Evolutionary conservation across 1,140 invertebrate species (phyloP), one percentile per base, ranked within the genome.

Genomic region (Centruroides sculpturatus): DNA sequence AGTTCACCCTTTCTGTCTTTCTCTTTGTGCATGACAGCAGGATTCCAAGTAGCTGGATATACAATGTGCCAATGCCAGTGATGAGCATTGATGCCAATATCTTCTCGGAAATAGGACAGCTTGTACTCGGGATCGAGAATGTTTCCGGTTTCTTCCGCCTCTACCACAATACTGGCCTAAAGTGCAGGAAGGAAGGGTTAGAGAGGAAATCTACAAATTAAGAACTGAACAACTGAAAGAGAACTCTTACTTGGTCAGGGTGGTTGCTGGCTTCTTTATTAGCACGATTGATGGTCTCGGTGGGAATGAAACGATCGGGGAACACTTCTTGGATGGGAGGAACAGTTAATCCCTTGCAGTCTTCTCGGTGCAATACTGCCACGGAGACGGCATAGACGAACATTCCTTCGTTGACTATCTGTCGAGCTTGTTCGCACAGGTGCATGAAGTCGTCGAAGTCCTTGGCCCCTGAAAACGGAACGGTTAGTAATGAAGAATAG

Each of bases 1-100:
- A 86, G 75, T 72, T 86, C 84, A n/a, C 84, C 84, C 36, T 83
- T 78, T 49, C 84, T 76, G 69, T 85, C 80, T 69, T 83, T 83
- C 3, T 60, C 35, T 48, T 74, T 72, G 4, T 81, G 79, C 34
- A 57, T 63, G 0, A 63, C 13, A 11, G 50, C 58, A 23, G n/a
- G 34, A 13, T 46, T 60, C 76, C 78, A 80, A 62, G 73, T 74
- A 74, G 80, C 78, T 55, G 71, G 75, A 50, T 79, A 72, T 47
- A 76, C 60, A 23, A 65, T 56, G 66, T 79, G 76, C 71, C 75
- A 76, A 35, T 66, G 78, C 68, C 77, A 80, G 68, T 92, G 85
- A 66, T 81, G 83, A 3, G 79, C 70, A 67, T 85, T 85, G n/a
- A 87, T 73, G 61, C 80, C 83, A 65, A 85, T 77, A 67, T 85